Conservation (phyloP, 2,113 vertebrate species). For the Meriones unguiculatus region DNA sequence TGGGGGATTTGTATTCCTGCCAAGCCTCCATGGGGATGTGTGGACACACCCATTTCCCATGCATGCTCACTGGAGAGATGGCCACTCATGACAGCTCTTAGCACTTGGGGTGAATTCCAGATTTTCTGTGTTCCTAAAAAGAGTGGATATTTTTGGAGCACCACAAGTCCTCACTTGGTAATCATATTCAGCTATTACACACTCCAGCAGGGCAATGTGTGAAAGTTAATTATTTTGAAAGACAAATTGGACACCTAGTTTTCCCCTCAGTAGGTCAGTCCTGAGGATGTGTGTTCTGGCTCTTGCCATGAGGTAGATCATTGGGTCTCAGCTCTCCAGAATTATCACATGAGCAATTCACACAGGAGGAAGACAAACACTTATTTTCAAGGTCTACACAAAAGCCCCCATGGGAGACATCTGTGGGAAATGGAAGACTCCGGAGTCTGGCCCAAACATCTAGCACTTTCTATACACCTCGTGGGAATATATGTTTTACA, state of each 20-base stretch:
- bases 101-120: neutral
- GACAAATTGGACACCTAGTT: neutral
- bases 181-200: neutral
- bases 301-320: accelerated
- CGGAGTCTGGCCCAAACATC: neutral
- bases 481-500: conserved; percentile 67
- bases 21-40: neutral
- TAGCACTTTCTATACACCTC: conserved; percentile 1
- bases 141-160: neutral
- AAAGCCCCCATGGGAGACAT: neutral
- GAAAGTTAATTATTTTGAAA: neutral
- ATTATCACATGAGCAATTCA: neutral
- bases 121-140: neutral
- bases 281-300: accelerated
- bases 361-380: neutral
- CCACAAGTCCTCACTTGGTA: neutral
- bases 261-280: neutral
- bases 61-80: neutral
- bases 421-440: neutral
- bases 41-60: neutral
- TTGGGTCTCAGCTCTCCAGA: neutral
- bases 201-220: neutral
- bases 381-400: neutral
- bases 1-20: neutral
- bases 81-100: neutral